Evolutionary conservation across 2,797 vertebrate species (phyloP).

Genomic region (Diceros bicornis): DNA sequence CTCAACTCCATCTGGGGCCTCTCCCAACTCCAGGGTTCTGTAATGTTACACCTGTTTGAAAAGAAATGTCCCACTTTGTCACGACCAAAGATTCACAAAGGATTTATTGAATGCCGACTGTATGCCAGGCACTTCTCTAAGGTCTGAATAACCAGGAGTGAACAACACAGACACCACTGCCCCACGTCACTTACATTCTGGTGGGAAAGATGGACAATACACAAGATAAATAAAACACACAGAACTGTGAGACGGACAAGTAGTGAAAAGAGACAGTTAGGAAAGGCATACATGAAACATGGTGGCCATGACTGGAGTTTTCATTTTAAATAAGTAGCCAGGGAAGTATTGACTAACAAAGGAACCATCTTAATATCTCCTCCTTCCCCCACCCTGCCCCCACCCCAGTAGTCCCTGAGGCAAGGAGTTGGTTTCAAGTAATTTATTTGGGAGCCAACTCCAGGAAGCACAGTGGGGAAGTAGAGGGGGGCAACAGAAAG

Average conservation of each 20-base stretch:
- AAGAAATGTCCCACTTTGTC: neutral
- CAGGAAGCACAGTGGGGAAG: too few relatives aligned
- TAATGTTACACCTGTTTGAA: neutral
- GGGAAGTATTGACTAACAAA: rapidly evolving
- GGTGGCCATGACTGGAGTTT: rapidly evolving
- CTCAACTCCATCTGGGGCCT: neutral
- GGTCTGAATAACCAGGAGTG: neutral
- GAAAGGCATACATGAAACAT: rapidly evolving
- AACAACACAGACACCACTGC: too few relatives aligned
- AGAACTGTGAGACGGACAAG: neutral
- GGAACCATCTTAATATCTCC: neutral
- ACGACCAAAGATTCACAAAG: neutral
- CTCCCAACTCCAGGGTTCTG: neutral
- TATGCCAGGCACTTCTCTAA: too few relatives aligned
- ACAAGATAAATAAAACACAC: neutral
- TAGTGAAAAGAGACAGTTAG: rapidly evolving
- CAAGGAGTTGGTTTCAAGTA: neutral
- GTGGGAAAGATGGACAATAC: neutral
- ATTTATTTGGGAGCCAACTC: neutral
- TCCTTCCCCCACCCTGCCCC: neutral
- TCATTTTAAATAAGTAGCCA: neutral
- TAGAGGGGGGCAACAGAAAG: rapidly evolving
- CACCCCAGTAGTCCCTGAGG: rapidly evolving
- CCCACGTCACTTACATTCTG: neutral
- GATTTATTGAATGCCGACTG: neutral